Conservation (phyloP, 2,113 vertebrate species). For the Arenaria interpres region DNA sequence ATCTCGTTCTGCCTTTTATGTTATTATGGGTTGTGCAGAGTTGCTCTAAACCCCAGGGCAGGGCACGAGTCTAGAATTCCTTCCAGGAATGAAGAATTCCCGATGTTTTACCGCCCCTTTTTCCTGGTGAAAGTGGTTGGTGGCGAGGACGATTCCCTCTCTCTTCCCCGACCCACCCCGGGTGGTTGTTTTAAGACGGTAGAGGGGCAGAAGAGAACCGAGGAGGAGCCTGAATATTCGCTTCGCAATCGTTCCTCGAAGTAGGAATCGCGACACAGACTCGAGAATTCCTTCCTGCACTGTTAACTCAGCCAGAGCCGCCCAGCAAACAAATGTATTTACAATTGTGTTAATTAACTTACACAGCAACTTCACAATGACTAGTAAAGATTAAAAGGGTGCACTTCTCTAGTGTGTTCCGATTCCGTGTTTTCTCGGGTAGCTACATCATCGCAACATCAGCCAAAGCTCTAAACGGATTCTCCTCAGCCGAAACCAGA, state of each 20-base stretch:
- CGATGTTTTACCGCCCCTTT: background rate
- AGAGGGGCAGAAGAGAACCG: constrained; percentile 43
- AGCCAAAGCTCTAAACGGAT: constrained; percentile 71
- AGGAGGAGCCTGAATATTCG: constrained; percentile 41
- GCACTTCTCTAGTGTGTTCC: constrained; percentile 72
- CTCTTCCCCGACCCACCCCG: background rate
- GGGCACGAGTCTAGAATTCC: constrained; percentile 28
- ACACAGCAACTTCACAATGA: constrained; percentile 82
- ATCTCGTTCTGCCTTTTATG: constrained; percentile 67
- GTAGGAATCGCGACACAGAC: constrained; percentile 58
- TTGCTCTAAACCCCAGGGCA: constrained; percentile 57
- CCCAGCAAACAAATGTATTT: constrained; percentile 81
- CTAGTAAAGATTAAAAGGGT: constrained; percentile 78
- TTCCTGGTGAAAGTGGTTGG: constrained; percentile 24
- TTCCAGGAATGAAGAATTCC: constrained; percentile 32
- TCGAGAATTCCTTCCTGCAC: constrained; percentile 58
- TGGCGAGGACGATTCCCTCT: constrained; percentile 22
- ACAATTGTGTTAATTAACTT: constrained; percentile 77
- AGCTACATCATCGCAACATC: constrained; percentile 69
- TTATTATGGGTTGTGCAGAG: constrained; percentile 62
- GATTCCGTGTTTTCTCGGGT: constrained; percentile 59
- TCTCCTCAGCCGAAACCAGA: constrained; percentile 40
- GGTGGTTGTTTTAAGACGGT: constrained; percentile 33
- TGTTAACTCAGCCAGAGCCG: constrained; percentile 47
- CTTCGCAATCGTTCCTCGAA: constrained; percentile 20